Conservation (phyloP, 2,888 invertebrate genomes). For the Carterocephalus palaemon region DNA sequence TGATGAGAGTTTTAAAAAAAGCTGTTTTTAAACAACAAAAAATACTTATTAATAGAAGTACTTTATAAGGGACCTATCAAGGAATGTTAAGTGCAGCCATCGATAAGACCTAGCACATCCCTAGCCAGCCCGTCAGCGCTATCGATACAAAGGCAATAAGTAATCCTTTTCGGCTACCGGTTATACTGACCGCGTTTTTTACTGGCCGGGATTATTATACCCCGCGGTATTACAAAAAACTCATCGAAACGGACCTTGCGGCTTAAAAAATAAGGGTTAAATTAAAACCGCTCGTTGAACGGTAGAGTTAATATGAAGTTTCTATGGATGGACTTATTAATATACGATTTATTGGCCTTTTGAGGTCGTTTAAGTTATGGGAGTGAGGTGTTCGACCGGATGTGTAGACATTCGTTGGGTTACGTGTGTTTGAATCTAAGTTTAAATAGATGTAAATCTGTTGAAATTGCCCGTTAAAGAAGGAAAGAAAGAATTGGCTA, state of each 20-base stretch:
- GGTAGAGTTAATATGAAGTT: conserved; percentile 34
- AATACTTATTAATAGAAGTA: too few relatives aligned
- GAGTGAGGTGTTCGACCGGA: conserved; percentile 34
- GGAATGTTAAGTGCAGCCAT: too few relatives aligned
- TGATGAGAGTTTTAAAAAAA: too few relatives aligned
- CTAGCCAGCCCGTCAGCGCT: conserved; percentile 53
- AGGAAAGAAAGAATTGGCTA: too few relatives aligned
- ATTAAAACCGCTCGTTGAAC: conserved; percentile 21
- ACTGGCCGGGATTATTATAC: conserved; percentile 50
- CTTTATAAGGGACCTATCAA: too few relatives aligned
- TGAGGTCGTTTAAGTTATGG: conserved; percentile 28
- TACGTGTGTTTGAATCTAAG: conserved; percentile 10
- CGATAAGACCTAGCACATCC: conserved; percentile 30
- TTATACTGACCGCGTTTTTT: conserved; percentile 54
- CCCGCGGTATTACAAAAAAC: conserved; percentile 13
- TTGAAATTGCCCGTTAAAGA: too few relatives aligned
- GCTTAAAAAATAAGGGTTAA: conserved; percentile 21
- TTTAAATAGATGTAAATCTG: conserved; percentile 10
- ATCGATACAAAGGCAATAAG: conserved; percentile 57
- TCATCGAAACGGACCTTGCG: conserved; percentile 28
- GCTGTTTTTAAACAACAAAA: too few relatives aligned
- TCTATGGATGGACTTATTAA: conserved; percentile 59
- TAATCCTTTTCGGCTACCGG: conserved; percentile 73
- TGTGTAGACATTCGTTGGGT: conserved; percentile 26
- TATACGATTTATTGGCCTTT: conserved; percentile 60